Conservation (phyloP, 2,113 vertebrate species). For the Cyrtonyx montezumae region DNA sequence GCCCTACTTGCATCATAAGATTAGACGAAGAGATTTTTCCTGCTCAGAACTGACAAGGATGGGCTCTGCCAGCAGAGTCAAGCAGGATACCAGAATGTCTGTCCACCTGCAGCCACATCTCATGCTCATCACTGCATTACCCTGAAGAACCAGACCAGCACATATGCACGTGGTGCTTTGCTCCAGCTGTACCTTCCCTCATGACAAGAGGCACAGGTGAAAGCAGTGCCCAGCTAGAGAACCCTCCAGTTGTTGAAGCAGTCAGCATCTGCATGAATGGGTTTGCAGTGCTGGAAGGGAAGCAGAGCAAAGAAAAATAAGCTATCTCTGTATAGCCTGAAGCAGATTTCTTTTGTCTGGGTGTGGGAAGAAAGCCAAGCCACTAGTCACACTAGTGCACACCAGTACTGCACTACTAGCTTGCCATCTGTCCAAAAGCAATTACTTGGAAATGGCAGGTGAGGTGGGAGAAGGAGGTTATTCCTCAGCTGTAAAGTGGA, state of each 20-base stretch:
- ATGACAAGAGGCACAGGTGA: fast-evolving
- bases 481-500: background rate
- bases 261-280: background rate
- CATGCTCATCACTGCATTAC: fast-evolving
- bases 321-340: background rate
- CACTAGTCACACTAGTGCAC: background rate
- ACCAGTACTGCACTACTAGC: background rate
- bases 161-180: background rate
- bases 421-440: conserved; percentile 70
- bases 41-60: too few relatives aligned
- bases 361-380: background rate
- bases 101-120: background rate
- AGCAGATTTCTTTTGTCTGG: background rate
- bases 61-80: background rate
- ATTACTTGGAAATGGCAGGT: conserved; percentile 61
- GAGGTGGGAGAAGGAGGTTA: background rate
- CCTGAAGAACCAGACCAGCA: fast-evolving
- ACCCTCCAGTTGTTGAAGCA: background rate
- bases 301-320: conserved; percentile 13
- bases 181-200: background rate
- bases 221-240: background rate
- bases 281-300: background rate
- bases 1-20: background rate
- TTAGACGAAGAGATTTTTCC: background rate
- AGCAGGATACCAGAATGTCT: fast-evolving